phyloP scores from a whole-genome alignment of 2,113 vertebrate species.

The Terrapene triunguis region DNA sequence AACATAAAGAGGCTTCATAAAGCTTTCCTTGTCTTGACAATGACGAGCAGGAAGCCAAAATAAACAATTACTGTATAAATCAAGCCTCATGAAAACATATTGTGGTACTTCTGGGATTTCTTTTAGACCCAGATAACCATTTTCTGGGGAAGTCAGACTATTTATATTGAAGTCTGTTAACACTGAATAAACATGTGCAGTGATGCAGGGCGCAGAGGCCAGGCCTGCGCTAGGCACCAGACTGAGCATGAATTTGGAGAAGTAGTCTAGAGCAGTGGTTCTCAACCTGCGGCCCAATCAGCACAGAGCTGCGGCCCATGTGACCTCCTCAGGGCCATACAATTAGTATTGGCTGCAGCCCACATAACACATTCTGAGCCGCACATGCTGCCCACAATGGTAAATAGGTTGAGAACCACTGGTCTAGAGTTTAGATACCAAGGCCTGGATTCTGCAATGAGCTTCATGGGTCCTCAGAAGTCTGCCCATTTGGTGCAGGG shows the following conservation, averaged over 20 bases:
- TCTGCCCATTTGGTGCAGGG: fast-evolving
- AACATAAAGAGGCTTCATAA: constrained; percentile 28
- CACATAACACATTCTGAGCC: no score
- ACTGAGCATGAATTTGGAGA: fast-evolving
- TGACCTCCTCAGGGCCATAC: no score
- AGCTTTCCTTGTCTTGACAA: constrained; percentile 28
- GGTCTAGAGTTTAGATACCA: fast-evolving
- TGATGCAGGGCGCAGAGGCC: fast-evolving
- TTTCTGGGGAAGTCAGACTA: constrained; percentile 38
- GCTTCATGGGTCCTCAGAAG: fast-evolving
- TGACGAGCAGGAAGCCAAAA: constrained; percentile 52
- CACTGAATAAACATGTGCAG: constrained; percentile 41
- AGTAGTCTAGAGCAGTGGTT: neutral
- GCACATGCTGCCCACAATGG: no score
- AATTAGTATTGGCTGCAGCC: no score
- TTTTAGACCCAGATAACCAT: constrained; percentile 43
- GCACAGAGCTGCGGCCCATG: no score
- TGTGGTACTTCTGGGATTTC: constrained; percentile 47
- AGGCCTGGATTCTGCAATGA: neutral
- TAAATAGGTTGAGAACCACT: no score
- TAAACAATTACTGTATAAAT: constrained; percentile 61
- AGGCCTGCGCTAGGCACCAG: fast-evolving
- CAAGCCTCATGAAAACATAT: neutral
- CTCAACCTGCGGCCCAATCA: no score
- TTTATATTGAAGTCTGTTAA: constrained; percentile 29